Conservation (phyloP, 2,888 invertebrate genomes). For the Leptinotarsa tumamoca region DNA sequence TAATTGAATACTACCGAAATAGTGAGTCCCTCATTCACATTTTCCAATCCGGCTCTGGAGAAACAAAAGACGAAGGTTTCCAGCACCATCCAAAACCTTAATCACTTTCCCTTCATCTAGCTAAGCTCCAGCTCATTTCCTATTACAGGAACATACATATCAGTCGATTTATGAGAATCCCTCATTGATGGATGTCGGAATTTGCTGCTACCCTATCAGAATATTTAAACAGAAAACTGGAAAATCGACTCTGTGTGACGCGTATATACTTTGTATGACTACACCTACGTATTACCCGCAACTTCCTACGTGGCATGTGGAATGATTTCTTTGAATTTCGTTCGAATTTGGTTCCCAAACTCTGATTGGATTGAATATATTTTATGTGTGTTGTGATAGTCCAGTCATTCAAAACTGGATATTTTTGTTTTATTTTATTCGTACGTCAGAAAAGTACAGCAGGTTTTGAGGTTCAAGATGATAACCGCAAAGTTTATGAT, state of each 20-base stretch:
- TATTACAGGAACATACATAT: background rate
- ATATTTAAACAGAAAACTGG: background rate
- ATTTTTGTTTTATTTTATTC: too few relatives aligned
- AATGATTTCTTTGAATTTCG: background rate
- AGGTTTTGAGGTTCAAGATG: too few relatives aligned
- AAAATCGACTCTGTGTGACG: background rate
- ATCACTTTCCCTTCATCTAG: background rate
- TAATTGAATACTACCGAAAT: background rate
- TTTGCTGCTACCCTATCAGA: background rate
- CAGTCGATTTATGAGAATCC: background rate
- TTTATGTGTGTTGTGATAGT: too few relatives aligned
- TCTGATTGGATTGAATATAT: too few relatives aligned
- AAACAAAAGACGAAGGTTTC: background rate
- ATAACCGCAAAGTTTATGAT: too few relatives aligned
- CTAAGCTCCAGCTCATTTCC: constrained; percentile 8
- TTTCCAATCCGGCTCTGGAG: background rate
- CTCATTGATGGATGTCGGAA: background rate
- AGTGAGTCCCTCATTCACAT: background rate
- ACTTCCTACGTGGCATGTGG: background rate
- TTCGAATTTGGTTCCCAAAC: too few relatives aligned
- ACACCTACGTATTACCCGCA: background rate
- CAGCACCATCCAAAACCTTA: background rate
- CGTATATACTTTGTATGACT: background rate
- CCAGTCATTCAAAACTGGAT: too few relatives aligned
- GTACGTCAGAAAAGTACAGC: too few relatives aligned